phyloP scores from a whole-genome alignment of 2,888 invertebrate genomes.

The Nomada goodeniana region DNA sequence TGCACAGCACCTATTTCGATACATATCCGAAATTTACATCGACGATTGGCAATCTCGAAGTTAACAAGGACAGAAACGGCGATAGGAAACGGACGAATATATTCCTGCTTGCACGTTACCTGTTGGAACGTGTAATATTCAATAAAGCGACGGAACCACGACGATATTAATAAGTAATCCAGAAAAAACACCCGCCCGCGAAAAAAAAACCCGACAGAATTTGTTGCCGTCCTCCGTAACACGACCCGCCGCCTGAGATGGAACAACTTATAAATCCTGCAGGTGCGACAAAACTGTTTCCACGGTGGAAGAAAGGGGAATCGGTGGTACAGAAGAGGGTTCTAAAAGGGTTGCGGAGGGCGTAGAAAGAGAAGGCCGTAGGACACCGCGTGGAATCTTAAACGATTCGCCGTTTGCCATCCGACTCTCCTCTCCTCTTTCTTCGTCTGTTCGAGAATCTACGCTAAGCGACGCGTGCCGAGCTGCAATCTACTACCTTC shows the following conservation, averaged over 20 bases:
- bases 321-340: background rate
- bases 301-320: constrained; percentile 13
- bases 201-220: constrained; percentile 39
- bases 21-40: no score
- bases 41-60: no score
- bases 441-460: constrained; percentile 63
- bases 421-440: constrained; percentile 49
- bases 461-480: constrained; percentile 73
- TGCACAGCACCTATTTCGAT: no score
- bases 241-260: constrained; percentile 33
- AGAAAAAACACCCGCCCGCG: constrained; percentile 18
- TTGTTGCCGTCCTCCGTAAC: constrained; percentile 53
- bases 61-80: no score
- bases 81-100: no score
- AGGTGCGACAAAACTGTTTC: constrained; percentile 64
- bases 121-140: background rate
- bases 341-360: background rate
- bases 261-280: constrained; percentile 63
- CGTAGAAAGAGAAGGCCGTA: constrained; percentile 56
- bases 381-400: constrained; percentile 69
- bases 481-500: constrained; percentile 70
- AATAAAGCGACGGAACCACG: background rate
- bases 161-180: constrained; percentile 29
- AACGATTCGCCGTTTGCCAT: constrained; percentile 73
- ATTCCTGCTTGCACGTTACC: no score